These are phyloP conservation scores for Enteromius viviparus DNA, from an alignment of 2,797 vertebrate genomes.

Conservation along the genomic window DNA sequence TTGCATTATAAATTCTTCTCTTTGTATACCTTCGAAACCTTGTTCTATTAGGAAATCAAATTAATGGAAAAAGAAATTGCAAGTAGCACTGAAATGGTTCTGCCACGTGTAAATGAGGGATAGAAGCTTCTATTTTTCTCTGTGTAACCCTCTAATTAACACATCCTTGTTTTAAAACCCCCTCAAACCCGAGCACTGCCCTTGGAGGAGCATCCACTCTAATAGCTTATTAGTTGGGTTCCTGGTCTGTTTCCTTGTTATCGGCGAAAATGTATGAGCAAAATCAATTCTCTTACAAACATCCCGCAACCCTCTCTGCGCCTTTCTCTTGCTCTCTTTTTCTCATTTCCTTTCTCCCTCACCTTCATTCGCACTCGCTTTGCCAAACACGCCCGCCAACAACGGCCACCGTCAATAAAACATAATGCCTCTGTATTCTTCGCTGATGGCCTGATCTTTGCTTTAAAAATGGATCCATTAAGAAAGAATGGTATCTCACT, in stretches of 20 bases:
- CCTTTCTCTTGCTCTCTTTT: constrained; percentile 25
- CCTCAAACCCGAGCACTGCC: constrained; percentile 51
- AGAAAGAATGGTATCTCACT: constrained; percentile 48
- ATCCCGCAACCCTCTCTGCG: constrained; percentile 31
- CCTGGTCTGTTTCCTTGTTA: constrained; percentile 54
- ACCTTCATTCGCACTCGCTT: constrained; percentile 18
- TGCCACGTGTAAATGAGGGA: constrained; percentile 31
- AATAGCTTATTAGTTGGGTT: constrained; percentile 64
- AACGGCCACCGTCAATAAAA: constrained; percentile 53
- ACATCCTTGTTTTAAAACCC: constrained; percentile 52
- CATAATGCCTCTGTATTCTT: constrained; percentile 56
- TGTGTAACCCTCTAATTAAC: constrained; percentile 51
- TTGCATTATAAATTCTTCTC: neutral
- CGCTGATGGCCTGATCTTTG: constrained; percentile 58
- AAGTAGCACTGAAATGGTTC: constrained; percentile 9
- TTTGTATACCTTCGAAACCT: constrained; percentile 1
- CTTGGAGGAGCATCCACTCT: constrained; percentile 53
- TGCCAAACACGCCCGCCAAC: constrained; percentile 49
- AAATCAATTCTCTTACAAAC: constrained; percentile 55
- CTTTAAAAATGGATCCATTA: constrained; percentile 59
- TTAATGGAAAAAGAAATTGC: constrained; percentile 11
- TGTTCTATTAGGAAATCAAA: constrained; percentile 35
- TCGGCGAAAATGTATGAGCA: constrained; percentile 45
- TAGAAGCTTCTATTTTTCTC: constrained; percentile 35
- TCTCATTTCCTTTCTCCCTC: constrained; percentile 39